Percentiles rank a stretch among this genome's conserved stretches.
These are phyloP conservation scores for Periophthalmus magnuspinnatus DNA, from an alignment of 2,797 vertebrate species.

Conservation along the genomic window DNA sequence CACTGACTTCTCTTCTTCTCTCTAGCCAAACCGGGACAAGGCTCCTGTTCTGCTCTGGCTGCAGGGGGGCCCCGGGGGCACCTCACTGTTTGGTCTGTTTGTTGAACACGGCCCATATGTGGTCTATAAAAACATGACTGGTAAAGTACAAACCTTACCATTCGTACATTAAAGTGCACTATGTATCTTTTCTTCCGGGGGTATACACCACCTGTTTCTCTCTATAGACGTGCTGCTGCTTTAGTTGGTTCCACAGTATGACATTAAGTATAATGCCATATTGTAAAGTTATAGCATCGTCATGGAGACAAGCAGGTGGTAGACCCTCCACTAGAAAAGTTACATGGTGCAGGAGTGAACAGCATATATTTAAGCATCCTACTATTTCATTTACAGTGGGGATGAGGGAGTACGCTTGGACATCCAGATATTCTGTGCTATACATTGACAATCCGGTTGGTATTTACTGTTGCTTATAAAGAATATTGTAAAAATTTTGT, in stretches of 20 bases:
- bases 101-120: slow-evolving; percentile 89
- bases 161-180: no score
- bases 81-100: slow-evolving; percentile 91
- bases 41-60: slow-evolving; percentile 88
- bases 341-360: no score
- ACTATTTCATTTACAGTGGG: slow-evolving; percentile 62
- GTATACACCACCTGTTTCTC: no score
- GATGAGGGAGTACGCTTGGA: slow-evolving; percentile 79
- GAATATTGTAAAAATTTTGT: not conserved
- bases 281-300: no score
- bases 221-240: no score
- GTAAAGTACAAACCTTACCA: slow-evolving; percentile 60
- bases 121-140: slow-evolving; percentile 81
- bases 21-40: slow-evolving; percentile 59
- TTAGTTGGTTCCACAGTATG: no score
- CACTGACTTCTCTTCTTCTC: slow-evolving; percentile 4
- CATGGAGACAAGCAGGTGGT: no score
- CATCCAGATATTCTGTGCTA: slow-evolving; percentile 80
- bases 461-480: slow-evolving; percentile 9
- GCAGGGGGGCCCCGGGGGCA: slow-evolving; percentile 85
- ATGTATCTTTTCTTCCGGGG: no score
- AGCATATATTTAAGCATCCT: not conserved
- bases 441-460: slow-evolving; percentile 83
- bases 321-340: no score
- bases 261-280: no score